Evolutionary conservation across 2,113 vertebrate genomes (phyloP).

Genomic region (Cricetomys ansorgei): DNA sequence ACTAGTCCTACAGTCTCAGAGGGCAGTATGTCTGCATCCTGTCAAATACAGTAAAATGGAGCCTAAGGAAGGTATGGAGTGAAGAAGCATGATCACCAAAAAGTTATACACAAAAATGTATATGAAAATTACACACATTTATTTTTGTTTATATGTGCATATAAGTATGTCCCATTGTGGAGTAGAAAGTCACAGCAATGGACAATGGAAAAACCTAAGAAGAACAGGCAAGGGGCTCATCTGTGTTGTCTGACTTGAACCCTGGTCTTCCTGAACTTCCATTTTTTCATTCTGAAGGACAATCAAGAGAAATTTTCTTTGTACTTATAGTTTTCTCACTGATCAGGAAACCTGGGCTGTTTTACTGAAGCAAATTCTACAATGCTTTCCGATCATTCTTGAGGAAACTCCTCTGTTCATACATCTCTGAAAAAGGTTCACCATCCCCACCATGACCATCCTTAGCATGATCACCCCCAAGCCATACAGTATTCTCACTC

Average conservation of each 20-base stretch:
- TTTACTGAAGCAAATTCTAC: not conserved
- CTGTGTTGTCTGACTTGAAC: not conserved
- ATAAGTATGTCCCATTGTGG: not conserved
- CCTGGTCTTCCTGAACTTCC: not conserved
- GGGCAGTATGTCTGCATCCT: not conserved
- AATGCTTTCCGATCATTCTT: not conserved
- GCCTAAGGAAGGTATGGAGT: not conserved
- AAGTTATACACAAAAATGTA: not conserved
- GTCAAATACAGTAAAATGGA: not conserved
- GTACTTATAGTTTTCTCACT: not conserved
- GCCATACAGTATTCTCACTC: not conserved
- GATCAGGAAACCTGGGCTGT: not conserved
- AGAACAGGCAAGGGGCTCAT: not conserved
- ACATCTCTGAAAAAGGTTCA: not conserved
- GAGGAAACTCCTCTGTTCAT: not conserved
- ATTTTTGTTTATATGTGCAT: not conserved
- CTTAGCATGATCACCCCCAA: not conserved
- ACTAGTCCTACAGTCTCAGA: not conserved
- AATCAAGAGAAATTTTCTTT: not conserved
- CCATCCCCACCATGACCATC: not conserved
- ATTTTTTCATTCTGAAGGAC: not conserved
- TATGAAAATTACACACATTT: not conserved
- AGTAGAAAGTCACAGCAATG: not conserved
- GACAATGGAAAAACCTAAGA: not conserved
- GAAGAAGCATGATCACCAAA: not conserved